Evolutionary conservation across 2,888 invertebrate genomes (phyloP).

Genomic region (Strigamia transsilvanica): DNA sequence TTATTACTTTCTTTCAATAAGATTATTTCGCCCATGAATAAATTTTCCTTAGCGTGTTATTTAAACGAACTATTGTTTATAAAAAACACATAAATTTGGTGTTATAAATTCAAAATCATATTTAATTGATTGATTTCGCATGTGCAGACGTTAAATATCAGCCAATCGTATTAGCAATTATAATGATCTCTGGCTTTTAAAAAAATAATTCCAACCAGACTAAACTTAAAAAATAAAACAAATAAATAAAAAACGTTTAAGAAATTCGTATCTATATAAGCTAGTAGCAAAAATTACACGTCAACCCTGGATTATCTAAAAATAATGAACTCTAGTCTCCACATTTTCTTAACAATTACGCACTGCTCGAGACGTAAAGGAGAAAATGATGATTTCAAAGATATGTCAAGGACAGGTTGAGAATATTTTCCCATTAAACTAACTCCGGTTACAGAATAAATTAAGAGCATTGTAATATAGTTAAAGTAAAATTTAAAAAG

Average conservation of each 20-base stretch:
- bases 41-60: background rate
- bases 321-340: slow-evolving; percentile 32
- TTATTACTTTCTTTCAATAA: background rate
- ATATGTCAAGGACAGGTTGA: slow-evolving; percentile 30
- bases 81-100: background rate
- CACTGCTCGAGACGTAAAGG: background rate
- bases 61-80: too few species aligned
- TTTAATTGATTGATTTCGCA: background rate
- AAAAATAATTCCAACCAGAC: background rate
- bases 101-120: background rate
- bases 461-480: background rate
- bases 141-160: background rate
- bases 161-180: background rate
- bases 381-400: slow-evolving; percentile 23
- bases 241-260: background rate
- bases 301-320: slow-evolving; percentile 40
- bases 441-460: slow-evolving; percentile 34
- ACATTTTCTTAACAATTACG: slow-evolving; percentile 33
- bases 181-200: background rate
- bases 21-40: slow-evolving; percentile 6
- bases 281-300: background rate
- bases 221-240: background rate
- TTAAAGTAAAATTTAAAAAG: background rate
- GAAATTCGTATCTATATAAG: background rate
- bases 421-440: slow-evolving; percentile 17